A percentile compares a stretch with the other conserved stretches of the same genome.
Evolutionary conservation across 2,797 vertebrate species (phyloP).

Genomic region (Characodon lateralis): DNA sequence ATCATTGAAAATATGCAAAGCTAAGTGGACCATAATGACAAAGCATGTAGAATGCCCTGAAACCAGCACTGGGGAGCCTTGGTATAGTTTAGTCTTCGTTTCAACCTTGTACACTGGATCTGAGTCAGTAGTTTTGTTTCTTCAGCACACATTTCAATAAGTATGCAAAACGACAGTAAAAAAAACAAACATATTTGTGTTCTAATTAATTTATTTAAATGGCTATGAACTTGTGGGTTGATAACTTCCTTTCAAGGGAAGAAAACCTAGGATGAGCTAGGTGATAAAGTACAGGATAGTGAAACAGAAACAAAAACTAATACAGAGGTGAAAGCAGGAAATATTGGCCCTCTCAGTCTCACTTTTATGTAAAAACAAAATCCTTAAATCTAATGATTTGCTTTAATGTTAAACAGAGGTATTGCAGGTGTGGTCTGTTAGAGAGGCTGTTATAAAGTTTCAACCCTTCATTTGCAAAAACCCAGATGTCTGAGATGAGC

Average conservation of each 20-base stretch:
- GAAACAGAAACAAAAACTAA: neutral
- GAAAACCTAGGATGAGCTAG: neutral
- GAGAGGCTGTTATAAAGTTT: too few species aligned
- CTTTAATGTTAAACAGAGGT: too few species aligned
- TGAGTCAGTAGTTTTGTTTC: neutral
- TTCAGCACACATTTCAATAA: neutral
- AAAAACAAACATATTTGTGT: neutral
- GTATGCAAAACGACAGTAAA: neutral
- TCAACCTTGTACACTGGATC: neutral
- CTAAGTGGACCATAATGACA: neutral
- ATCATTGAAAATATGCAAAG: neutral
- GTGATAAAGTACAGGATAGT: neutral
- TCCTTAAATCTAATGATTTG: too few species aligned
- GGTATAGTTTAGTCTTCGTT: neutral
- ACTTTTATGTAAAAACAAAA: too few species aligned
- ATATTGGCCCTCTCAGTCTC: too few species aligned
- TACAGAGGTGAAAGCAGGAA: neutral
- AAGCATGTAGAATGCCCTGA: neutral
- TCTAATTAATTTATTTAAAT: neutral
- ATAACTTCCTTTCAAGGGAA: neutral
- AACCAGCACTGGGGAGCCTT: neutral
- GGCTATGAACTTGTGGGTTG: neutral
- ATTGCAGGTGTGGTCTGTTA: too few species aligned
- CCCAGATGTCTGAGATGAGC: too few species aligned
- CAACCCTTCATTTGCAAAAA: too few species aligned